These are phyloP conservation scores for Alexandromys fortis DNA, from an alignment of 2,113 vertebrate species.

Conservation along the genomic window DNA sequence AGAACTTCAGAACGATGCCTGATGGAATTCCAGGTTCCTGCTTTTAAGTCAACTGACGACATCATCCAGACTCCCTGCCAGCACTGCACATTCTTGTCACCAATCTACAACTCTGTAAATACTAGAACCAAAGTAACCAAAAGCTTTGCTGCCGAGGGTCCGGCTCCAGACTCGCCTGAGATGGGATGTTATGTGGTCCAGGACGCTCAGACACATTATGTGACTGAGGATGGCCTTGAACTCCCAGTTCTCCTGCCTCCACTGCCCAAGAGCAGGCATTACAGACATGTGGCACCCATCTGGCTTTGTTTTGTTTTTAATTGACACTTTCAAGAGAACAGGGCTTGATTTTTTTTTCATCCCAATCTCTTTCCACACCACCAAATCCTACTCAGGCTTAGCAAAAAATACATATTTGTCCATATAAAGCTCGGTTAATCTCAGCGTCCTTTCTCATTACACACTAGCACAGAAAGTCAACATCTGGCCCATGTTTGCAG, in stretches of 20 bases:
- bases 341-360: background rate
- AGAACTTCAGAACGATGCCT: constrained; percentile 79
- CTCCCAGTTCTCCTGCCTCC: background rate
- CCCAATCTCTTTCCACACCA: background rate
- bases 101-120: background rate
- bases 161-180: background rate
- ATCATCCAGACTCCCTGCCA: constrained; percentile 55
- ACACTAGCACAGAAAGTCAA: background rate
- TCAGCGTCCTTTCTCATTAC: background rate
- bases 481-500: background rate
- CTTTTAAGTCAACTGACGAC: constrained; percentile 73
- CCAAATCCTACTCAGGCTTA: constrained; percentile 4
- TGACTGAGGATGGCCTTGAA: background rate
- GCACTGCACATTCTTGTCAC: constrained; percentile 50
- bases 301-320: background rate
- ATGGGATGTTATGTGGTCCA: background rate
- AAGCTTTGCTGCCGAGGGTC: background rate
- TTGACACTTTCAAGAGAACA: constrained; percentile 1
- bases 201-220: background rate
- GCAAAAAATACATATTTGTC: constrained; percentile 52
- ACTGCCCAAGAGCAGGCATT: background rate
- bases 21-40: constrained; percentile 78
- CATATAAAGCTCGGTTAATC: constrained; percentile 24
- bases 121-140: constrained; percentile 34
- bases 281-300: background rate